phyloP scores from a whole-genome alignment of 1,140 invertebrate species.

The Cepaea nemoralis region DNA sequence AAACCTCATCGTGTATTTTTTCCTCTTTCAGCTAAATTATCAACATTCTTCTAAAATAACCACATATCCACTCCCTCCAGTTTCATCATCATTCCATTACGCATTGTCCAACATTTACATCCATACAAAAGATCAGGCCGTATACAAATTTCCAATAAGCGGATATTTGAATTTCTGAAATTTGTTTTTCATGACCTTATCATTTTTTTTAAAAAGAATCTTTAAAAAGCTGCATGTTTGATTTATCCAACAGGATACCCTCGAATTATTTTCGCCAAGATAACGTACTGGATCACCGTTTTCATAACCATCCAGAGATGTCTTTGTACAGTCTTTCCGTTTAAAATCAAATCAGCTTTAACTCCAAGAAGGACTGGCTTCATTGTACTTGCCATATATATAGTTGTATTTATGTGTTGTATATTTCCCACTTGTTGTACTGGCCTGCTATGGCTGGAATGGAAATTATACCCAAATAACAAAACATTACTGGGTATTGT shows the following conservation, averaged over 20 bases:
- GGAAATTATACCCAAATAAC: not conserved
- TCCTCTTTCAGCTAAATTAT: too few relatives aligned
- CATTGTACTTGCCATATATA: not conserved
- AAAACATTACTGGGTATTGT: not conserved
- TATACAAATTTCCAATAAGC: too few relatives aligned
- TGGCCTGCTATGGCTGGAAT: not conserved
- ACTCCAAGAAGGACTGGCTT: not conserved
- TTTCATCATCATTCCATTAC: too few relatives aligned
- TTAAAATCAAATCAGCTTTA: not conserved
- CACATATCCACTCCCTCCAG: too few relatives aligned
- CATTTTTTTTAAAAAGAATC: too few relatives aligned
- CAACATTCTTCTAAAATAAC: too few relatives aligned
- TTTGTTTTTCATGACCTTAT: too few relatives aligned
- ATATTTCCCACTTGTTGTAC: not conserved
- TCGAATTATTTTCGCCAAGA: not conserved
- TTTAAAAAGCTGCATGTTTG: too few relatives aligned
- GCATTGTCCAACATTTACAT: too few relatives aligned
- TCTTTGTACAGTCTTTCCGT: not conserved
- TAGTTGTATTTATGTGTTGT: not conserved
- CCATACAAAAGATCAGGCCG: too few relatives aligned
- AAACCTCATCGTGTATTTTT: too few relatives aligned
- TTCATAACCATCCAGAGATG: not conserved
- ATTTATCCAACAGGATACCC: not conserved
- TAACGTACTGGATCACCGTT: not conserved
- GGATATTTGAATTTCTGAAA: too few relatives aligned